phyloP scores from a whole-genome alignment of 1,140 invertebrate genomes.

The Frieseomelitta varia region DNA sequence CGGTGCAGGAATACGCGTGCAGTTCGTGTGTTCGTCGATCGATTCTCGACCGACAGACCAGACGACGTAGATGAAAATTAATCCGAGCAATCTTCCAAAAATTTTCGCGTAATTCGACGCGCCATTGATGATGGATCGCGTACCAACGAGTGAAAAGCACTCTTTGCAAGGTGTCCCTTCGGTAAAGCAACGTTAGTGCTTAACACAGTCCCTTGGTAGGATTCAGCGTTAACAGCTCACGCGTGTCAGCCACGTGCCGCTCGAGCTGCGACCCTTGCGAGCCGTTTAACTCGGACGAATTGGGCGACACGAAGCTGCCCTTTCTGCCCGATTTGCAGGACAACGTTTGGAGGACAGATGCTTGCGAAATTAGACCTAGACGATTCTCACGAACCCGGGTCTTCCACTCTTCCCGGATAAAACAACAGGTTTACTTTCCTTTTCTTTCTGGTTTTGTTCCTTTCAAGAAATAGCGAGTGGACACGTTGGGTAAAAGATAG shows the following conservation, averaged over 20 bases:
- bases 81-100: constrained; percentile 27
- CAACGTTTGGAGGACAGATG: constrained; percentile 57
- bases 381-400: constrained; percentile 27
- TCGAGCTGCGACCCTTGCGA: constrained; percentile 41
- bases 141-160: constrained; percentile 6
- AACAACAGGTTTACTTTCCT: not conserved
- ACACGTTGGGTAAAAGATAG: too few relatives aligned
- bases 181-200: constrained; percentile 2
- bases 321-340: constrained; percentile 56
- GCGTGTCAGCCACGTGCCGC: constrained; percentile 71
- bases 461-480: not conserved
- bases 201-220: constrained; percentile 20
- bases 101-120: constrained; percentile 37
- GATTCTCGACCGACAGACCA: not conserved
- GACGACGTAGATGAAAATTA: not conserved
- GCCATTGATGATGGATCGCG: not conserved
- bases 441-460: not conserved
- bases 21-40: not conserved
- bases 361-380: constrained; percentile 8
- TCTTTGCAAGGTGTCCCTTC: constrained; percentile 59
- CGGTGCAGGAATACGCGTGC: too few relatives aligned
- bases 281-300: constrained; percentile 67
- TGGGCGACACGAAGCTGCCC: constrained; percentile 51
- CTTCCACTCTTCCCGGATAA: not conserved
- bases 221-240: constrained; percentile 66